These are phyloP conservation scores for Amniataba percoides DNA, from an alignment of 2,797 vertebrate species.

Conservation along the genomic window DNA sequence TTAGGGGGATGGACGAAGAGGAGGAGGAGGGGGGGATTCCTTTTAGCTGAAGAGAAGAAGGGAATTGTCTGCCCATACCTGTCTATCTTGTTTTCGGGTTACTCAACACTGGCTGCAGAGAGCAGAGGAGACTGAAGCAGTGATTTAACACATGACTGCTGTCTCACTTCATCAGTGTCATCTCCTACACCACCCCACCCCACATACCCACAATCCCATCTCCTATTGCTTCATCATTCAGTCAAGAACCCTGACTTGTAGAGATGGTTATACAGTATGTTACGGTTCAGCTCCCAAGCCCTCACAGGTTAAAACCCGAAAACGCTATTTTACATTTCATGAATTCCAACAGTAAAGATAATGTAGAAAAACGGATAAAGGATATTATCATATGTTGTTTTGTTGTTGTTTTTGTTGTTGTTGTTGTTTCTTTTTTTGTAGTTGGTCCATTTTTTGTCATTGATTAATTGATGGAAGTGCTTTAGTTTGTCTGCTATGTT, in stretches of 20 bases:
- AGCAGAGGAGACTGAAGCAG: conserved; percentile 59
- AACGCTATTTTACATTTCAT: not conserved
- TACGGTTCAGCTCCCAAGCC: conserved; percentile 17
- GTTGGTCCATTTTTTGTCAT: not conserved
- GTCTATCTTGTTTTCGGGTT: conserved; percentile 64
- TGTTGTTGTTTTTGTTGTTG: too few species aligned
- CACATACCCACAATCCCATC: conserved; percentile 30
- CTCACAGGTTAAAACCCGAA: not conserved
- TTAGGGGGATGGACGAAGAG: conserved; percentile 10
- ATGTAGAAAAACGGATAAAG: not conserved
- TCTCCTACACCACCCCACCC: conserved; percentile 34
- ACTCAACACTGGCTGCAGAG: conserved; percentile 47
- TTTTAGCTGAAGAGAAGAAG: conserved; percentile 54
- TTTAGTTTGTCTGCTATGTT: not conserved
- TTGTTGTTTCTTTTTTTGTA: not conserved
- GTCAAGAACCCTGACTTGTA: conserved; percentile 15
- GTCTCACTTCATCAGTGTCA: conserved; percentile 74
- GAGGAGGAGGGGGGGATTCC: conserved; percentile 11
- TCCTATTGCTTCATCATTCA: conserved; percentile 46
- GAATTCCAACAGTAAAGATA: not conserved
- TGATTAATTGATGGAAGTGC: not conserved
- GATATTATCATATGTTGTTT: too few species aligned
- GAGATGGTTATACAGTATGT: conserved; percentile 13
- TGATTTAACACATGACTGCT: conserved; percentile 76
- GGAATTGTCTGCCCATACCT: conserved; percentile 55